Evolutionary conservation across 2,113 vertebrate genomes (phyloP), one percentile per base, ranked within the genome.

Genomic region (Thinocorus orbignyianus): DNA sequence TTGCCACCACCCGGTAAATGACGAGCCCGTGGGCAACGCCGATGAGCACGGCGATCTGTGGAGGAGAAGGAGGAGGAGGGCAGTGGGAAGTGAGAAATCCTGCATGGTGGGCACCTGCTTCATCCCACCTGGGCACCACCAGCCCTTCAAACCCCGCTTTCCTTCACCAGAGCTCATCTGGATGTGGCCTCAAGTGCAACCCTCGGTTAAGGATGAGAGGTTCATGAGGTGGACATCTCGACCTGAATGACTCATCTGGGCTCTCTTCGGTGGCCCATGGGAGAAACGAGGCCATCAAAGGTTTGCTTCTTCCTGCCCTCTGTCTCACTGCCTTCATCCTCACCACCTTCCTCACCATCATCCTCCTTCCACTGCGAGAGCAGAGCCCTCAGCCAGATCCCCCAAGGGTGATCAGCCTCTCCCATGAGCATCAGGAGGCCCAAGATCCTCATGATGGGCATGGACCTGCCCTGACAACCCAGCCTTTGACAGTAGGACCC

Each of bases 11-110:
- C 2, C 99, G 98, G 96, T 98, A 99, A 44, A 99, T 97, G 94
- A 99, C 99, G 35, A 99, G 97, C 0, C 95, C 95, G 0, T 99
- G 99, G 28, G 99, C 97, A 3, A 99, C 95, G 42, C 99, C 99
- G 0, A 99, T 98, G 90, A 99, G 97, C 89, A 99, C 17, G 54
- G 95, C 92, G 55, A 99, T 94, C 99, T 99, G 97, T 0, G 37
- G 15, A 15, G 35, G 12, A 13, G n/a, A n/a, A n/a, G 44, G 13
- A 13, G 39, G 11, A 13, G 42, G 20, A 25, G 18, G 62, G 5
- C 30, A 3, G 18, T 0, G 1, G 51, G 31, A 58, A 18, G 41
- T 41, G 52, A 42, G 71, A 11, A 28, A 46, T 26, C 1, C 2
- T 20, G 66, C 3, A 0, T 4, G 10, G 46, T 17, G 48, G 28